Evolutionary conservation across 2,797 vertebrate genomes (phyloP).

Genomic region (Brachyalestes nurse): DNA sequence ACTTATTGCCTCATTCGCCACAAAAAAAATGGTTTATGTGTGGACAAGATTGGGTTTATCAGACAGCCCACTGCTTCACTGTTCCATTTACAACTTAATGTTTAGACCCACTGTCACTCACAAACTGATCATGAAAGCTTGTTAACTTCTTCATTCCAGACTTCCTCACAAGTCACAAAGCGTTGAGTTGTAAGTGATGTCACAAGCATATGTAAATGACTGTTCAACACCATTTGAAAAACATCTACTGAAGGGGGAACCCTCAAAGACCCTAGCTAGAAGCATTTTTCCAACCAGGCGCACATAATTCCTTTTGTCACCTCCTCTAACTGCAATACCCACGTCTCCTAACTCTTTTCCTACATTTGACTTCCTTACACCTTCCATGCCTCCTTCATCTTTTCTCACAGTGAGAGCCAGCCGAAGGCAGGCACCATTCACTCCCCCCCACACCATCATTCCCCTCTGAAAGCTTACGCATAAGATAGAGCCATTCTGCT

Average conservation of each 20-base stretch:
- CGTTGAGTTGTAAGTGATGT: slow-evolving; percentile 35
- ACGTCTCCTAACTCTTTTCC: slow-evolving; percentile 5
- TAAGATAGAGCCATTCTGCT: slow-evolving; percentile 51
- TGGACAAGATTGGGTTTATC: slow-evolving; percentile 43
- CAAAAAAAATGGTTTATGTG: slow-evolving; percentile 38
- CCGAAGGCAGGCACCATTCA: slow-evolving; percentile 41
- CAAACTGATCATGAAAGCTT: slow-evolving; percentile 41
- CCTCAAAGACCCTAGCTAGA: slow-evolving; percentile 48
- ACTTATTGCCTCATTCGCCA: not conserved
- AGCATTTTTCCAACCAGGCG: slow-evolving; percentile 50
- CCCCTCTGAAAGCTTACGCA: slow-evolving; percentile 54
- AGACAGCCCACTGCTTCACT: slow-evolving; percentile 38
- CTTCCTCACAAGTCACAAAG: slow-evolving; percentile 50
- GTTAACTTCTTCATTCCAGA: slow-evolving; percentile 6
- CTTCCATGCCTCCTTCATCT: slow-evolving; percentile 33
- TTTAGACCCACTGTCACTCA: slow-evolving; percentile 33
- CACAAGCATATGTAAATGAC: slow-evolving; percentile 59
- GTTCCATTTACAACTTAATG: slow-evolving; percentile 42
- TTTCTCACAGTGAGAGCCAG: slow-evolving; percentile 34
- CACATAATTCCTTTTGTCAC: slow-evolving; percentile 13
- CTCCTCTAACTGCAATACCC: not conserved
- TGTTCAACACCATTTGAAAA: slow-evolving; percentile 38
- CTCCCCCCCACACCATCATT: slow-evolving; percentile 32
- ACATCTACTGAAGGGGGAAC: slow-evolving; percentile 42
- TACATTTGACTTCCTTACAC: slow-evolving; percentile 31